Evolutionary conservation across 2,113 vertebrate genomes (phyloP), one percentile per base, ranked within the genome.

Genomic region (Xiphophorus maculatus): DNA sequence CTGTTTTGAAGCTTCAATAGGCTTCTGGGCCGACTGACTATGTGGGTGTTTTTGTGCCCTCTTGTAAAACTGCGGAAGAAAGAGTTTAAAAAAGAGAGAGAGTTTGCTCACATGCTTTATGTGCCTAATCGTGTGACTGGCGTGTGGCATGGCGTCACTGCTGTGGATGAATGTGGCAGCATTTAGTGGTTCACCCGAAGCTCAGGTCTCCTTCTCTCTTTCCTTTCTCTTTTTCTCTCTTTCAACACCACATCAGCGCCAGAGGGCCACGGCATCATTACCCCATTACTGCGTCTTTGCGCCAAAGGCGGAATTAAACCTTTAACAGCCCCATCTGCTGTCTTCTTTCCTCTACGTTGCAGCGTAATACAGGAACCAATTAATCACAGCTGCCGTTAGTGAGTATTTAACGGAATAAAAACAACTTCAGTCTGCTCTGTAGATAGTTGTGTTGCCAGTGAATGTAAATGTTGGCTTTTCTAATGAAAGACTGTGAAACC

Each of bases 131-230:
- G 69, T 74, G 80, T 81, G 87, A 83, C 77, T 83, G 84, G 84
- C 83, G 78, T 88, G 90, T 84, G 84, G 80, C 90, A 86, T 83
- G 81, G 85, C 84, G 79, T 92, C 89, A 85, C 80, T 78, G 73
- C 78, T 61, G 42, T 82, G 86, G 84, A 84, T 82, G 85, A 93
- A 92, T 94, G 88, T 91, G 91, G 91, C 91, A 93, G 77, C 90
- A 80, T 89, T 94, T 92, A 93, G 92, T 89, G 91, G 91, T 93
- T 93, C 84, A 85, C 74, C 79, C 74, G 68, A 79, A 83, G 81
- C 86, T 87, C 80, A 83, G 89, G 89, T 89, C 89, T 85, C 80
- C 77, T 79, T 74, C 66, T 72, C 74, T 78, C 77, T 83, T 88
- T 85, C 84, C 84, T 90, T 86, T 89, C 84, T 91, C 86, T 78